Conservation (phyloP, 2,888 invertebrate genomes). For the Eristalis tenax region DNA sequence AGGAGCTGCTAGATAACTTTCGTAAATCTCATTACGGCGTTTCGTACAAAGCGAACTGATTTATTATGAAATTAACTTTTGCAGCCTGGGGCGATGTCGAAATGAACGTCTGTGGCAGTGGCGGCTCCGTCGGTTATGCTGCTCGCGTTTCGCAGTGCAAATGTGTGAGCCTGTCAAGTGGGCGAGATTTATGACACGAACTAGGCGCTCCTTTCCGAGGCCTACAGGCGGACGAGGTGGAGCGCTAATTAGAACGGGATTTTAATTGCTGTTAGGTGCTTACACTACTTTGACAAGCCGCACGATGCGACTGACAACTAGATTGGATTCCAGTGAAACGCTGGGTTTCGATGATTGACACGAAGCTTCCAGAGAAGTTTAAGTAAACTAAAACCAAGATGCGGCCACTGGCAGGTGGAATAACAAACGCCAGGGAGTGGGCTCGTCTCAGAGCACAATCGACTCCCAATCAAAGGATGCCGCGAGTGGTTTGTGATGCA, state of each 20-base stretch:
- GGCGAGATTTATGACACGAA: slow-evolving; percentile 20
- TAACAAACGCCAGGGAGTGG: no score
- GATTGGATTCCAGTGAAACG: background rate
- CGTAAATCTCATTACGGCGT: slow-evolving; percentile 59
- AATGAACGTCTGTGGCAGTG: slow-evolving; percentile 18
- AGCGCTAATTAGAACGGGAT: background rate
- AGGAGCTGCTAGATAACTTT: slow-evolving; percentile 47
- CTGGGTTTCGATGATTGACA: no score
- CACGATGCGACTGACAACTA: background rate
- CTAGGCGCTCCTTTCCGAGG: background rate
- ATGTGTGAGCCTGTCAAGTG: slow-evolving; percentile 5
- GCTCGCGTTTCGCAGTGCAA: slow-evolving; percentile 16
- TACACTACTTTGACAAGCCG: background rate
- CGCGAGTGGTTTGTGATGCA: no score
- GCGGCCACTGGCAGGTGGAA: no score
- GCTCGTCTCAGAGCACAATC: no score
- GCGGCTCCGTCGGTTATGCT: background rate
- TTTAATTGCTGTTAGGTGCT: slow-evolving; percentile 7
- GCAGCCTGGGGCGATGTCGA: slow-evolving; percentile 42
- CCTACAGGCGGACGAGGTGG: background rate
- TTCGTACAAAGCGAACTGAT: slow-evolving; percentile 52
- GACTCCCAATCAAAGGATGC: no score
- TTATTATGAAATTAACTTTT: slow-evolving; percentile 64
- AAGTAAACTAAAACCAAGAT: no score
- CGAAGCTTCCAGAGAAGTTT: no score